Conservation (phyloP, 2,113 vertebrate genomes). For the Monopterus albus region DNA sequence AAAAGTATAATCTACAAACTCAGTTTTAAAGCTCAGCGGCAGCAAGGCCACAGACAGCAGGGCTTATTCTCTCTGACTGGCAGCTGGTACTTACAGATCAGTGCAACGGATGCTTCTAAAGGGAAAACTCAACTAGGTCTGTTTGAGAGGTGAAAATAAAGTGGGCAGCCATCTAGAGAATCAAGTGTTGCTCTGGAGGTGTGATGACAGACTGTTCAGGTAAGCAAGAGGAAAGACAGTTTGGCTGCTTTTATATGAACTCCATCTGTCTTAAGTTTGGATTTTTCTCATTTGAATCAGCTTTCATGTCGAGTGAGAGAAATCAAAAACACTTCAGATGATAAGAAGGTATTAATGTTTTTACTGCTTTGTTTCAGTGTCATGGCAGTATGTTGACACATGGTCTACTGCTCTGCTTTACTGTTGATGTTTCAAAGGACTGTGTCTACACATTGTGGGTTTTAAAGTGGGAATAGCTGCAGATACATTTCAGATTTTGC, state of each 20-base stretch:
- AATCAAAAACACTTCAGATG: neutral
- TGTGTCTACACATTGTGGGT: neutral
- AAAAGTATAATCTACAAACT: neutral
- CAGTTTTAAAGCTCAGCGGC: neutral
- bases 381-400: neutral
- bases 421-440: neutral
- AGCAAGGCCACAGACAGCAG: neutral
- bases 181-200: neutral
- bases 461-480: neutral
- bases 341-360: neutral
- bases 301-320: neutral
- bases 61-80: conserved; percentile 21
- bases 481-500: neutral
- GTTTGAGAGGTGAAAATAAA: conserved; percentile 19
- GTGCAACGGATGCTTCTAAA: neutral
- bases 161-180: conserved; percentile 13
- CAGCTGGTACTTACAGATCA: conserved; percentile 9
- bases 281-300: neutral
- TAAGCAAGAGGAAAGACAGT: conserved; percentile 31
- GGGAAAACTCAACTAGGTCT: neutral
- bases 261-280: neutral
- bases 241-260: neutral
- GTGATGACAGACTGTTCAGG: conserved; percentile 26
- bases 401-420: neutral
- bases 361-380: conserved; percentile 7